These are phyloP conservation scores for Sminthurides aquaticus DNA, from an alignment of 2,888 invertebrate species.

Conservation along the genomic window DNA sequence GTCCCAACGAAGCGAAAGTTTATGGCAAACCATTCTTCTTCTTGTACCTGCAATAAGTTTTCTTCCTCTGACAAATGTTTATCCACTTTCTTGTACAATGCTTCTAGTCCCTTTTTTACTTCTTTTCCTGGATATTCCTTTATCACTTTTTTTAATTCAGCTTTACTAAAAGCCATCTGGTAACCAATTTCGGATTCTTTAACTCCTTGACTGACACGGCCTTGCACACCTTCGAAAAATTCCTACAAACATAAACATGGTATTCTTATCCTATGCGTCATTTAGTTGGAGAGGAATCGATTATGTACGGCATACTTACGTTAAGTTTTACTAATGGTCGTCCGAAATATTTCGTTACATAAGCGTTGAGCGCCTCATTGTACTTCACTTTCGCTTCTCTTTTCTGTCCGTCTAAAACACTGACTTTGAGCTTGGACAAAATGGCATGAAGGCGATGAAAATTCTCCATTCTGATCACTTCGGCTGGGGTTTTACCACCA, in stretches of 20 bases:
- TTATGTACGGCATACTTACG: constrained; percentile 53
- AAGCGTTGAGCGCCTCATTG: constrained; percentile 77
- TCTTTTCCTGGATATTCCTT: constrained; percentile 87
- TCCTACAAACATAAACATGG: constrained; percentile 53
- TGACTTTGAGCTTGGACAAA: constrained; percentile 79
- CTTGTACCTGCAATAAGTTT: constrained; percentile 76
- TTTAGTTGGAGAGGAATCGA: neutral
- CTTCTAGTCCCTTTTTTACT: constrained; percentile 86
- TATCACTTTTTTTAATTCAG: constrained; percentile 89
- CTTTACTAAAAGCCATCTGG: constrained; percentile 94
- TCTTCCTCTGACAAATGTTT: constrained; percentile 94
- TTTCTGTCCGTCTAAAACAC: constrained; percentile 74
- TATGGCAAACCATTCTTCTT: no score
- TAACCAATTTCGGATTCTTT: constrained; percentile 96
- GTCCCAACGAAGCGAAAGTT: no score
- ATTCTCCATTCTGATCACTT: constrained; percentile 92
- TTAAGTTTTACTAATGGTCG: constrained; percentile 83
- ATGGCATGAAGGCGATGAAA: constrained; percentile 86
- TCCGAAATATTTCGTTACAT: constrained; percentile 92
- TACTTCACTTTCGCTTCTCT: constrained; percentile 87
- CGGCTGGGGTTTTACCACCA: constrained; percentile 83
- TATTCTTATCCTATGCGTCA: neutral
- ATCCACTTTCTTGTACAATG: constrained; percentile 89
- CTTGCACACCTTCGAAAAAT: constrained; percentile 95
- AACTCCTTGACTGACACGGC: constrained; percentile 84